Percentiles rank a stretch among this genome's conserved stretches.
These are phyloP conservation scores for Pollicipes pollicipes DNA, from an alignment of 1,140 invertebrate species.

Conservation along the genomic window DNA sequence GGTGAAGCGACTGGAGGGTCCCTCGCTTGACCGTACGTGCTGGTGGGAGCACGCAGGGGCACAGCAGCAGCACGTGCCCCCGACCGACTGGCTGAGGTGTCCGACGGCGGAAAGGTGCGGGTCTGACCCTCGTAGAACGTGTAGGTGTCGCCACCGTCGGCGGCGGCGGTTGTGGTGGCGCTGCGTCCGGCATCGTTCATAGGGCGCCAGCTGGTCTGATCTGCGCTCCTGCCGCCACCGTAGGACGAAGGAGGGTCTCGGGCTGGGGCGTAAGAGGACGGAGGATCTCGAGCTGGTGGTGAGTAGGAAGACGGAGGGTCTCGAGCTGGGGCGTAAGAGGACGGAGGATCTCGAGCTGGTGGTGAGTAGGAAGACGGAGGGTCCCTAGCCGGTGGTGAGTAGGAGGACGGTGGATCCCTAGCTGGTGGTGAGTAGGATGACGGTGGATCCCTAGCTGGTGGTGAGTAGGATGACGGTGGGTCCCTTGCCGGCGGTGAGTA, in stretches of 20 bases:
- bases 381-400: not conserved
- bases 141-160: not conserved
- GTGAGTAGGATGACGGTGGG: not conserved
- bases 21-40: no score
- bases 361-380: not conserved
- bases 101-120: not conserved
- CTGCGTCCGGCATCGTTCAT: not conserved
- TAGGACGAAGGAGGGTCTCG: not conserved
- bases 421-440: no score
- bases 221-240: not conserved
- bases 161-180: no score
- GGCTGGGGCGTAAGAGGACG: no score
- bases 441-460: no score
- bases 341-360: no score
- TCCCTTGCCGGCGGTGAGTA: not conserved
- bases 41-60: no score
- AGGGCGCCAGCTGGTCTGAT: not conserved
- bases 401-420: not conserved
- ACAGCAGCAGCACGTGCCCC: not conserved
- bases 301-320: not conserved
- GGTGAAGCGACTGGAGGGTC: no score
- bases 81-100: not conserved
- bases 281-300: no score
- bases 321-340: no score
- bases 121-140: not conserved